Base-by-base conservation (phyloP, 2,888 invertebrate species). In the Choristoneura rosaceana region DNA sequence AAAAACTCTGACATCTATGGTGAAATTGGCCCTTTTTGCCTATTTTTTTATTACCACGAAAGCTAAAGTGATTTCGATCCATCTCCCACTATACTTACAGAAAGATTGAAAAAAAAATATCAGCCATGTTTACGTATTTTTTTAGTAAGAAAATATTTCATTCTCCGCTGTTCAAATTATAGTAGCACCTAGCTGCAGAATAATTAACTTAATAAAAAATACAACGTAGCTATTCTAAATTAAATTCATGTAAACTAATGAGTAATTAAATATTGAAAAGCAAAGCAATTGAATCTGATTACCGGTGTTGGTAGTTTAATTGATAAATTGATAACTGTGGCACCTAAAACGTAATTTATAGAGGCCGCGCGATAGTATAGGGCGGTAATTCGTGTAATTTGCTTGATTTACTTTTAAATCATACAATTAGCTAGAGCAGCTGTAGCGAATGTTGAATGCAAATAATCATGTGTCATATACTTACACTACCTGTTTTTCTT, bases 291-390 rank as follows among this genome's bases (percentile, higher is more conserved):
- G 17, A 41, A 61, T 15, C 41, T 17, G n/a, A 17, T 17, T 61
- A 61, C 43, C 17, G 41, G 43, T 43, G 17, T 61, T 43, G 60
- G 38, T 10, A 61, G 41, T 61, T 61, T 17, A 61, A 61, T 61
- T 61, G 43, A 12, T 43, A 61, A 41, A 61, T 43, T 61, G 61
- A 61, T 61, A 61, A 15, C 60, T 38, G 41, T 4, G 41, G 38
- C 60, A 60, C 60, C 41, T 60, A 41, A 60, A 41, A 60, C 41
- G 10, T 60, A 15, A 60, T 43, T 41, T 15, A 43, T 60, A 41
- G 41, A 61, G 43, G 17, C 17, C 61, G 61, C 17, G 61, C 43
- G 25, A 61, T 61, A 61, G 15, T 15, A 15, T 15, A 50, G 15
- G n/a, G n/a, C 43, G 43, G 12, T 55, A 25, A 55, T 55, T 55